These are phyloP conservation scores for Sinella curviseta DNA, from an alignment of 1,140 invertebrate genomes.

Conservation along the genomic window DNA sequence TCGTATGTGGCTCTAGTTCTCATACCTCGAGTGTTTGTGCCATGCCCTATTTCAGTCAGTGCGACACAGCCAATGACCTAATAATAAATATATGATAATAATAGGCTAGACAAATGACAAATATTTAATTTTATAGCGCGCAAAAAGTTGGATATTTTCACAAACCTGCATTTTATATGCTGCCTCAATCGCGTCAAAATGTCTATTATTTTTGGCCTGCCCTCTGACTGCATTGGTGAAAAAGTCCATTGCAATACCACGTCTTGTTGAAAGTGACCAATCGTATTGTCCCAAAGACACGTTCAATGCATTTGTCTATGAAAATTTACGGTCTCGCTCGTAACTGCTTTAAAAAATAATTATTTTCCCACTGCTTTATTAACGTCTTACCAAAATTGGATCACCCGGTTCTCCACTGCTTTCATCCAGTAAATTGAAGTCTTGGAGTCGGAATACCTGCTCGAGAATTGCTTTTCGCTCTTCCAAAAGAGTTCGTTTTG, in stretches of 20 bases:
- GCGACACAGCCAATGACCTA: conserved; percentile 78
- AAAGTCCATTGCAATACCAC: conserved; percentile 53
- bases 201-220: conserved; percentile 56
- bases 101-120: not conserved
- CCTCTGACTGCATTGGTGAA: conserved; percentile 50
- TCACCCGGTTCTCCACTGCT: conserved; percentile 56
- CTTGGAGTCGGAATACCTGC: conserved; percentile 56
- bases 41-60: conserved; percentile 87
- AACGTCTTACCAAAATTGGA: conserved; percentile 52
- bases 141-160: not conserved
- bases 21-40: conserved; percentile 63
- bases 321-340: not conserved
- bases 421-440: conserved; percentile 58
- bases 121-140: not conserved
- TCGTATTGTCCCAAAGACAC: conserved; percentile 57
- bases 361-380: not conserved
- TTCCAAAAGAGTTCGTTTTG: conserved; percentile 69
- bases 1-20: conserved; percentile 64
- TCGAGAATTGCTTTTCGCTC: conserved; percentile 56
- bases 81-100: not conserved
- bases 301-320: conserved; percentile 51
- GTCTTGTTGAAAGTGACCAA: conserved; percentile 59
- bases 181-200: conserved; percentile 55
- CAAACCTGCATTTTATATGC: conserved; percentile 16
- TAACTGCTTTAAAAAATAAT: not conserved